Evolutionary conservation across 2,113 vertebrate species (phyloP), one percentile per base, ranked within the genome.

Genomic region (Prunella fulvescens): DNA sequence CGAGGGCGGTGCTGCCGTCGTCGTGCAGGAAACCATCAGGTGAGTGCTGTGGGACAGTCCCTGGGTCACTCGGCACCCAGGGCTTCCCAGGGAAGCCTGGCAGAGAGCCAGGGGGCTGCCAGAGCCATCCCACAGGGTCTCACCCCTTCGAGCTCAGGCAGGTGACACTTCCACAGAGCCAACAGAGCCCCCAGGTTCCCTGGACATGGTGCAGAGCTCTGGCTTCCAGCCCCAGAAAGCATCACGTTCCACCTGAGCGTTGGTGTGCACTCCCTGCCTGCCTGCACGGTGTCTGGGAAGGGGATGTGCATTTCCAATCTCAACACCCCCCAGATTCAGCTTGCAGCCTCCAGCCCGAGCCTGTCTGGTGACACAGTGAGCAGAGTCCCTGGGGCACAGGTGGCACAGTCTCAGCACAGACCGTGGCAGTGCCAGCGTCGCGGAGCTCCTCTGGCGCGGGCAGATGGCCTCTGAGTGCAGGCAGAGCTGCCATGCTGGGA

Each of bases 1-100:
- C 3, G 97, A 98, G 33, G 99, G 99, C 10, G 99, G 99, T 45
- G 98, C 98, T 39, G 40, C 78, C 51, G 15, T 99, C 6, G 33
- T 54, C 5, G n/a, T 97, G 84, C 96, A 74, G 92, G 98, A 98
- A 44, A 60, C 64, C 25, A 19, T 91, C 94, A 98, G 99, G 99
- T 99, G 95, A 98, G 98, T 7, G 18, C 26, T 66, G n/a, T 10
- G 24, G 60, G 67, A 20, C 74, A 25, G 37, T 29, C 8, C 35
- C 22, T 7, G 71, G 17, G 13, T 51, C 44, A 3, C 37, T 33
- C 12, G 4, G 56, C 42, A 13, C 1, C 3, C 19, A 19, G 70
- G 25, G 20, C 50, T 72, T 37, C 53, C 31, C 13, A 7, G 9
- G 6, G 56, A 4, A 37, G 14, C 37, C 44, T 62, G 60, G 39